Evolutionary conservation across 1,140 invertebrate genomes (phyloP), one percentile per base, ranked within the genome.

Genomic region (Homalodisca vitripennis): DNA sequence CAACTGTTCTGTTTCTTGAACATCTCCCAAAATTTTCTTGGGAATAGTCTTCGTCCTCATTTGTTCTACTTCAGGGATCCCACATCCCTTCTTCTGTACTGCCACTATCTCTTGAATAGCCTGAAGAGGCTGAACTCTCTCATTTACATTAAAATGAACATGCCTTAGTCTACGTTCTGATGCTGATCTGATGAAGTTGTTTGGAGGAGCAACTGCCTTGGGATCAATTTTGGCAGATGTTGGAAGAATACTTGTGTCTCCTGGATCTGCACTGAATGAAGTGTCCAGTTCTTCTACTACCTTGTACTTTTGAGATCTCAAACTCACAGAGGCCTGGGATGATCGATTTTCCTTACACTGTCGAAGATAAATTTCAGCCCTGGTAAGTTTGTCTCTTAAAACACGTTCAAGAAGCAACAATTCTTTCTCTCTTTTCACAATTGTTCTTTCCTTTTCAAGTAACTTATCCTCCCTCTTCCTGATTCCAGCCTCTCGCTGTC

Each of bases 241-340:
- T 3, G 82, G 76, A 26, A 84, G 75, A 51, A 85, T 79, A 72
- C 82, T 83, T 22, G 80, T 80, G 63, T 86, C 84, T 0, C 83
- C 84, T 29, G 78, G 77, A 73, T 84, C 84, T 2, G 83, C 83
- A n/a, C 83, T 84, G 67, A 84, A 75, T 10, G 83, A 84, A 72
- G 83, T 81, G 74, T 86, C 84, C 10, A 83, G 73, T 67, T 84
- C 82, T 73, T 84, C 80, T 69, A 82, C 81, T 0, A 80, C 77
- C 66, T 80, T 78, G 55, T 77, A 48, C 30, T 32, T 66, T 20
- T 51, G 14, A 1, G 46, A 48, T 30, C 48, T 63, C 2, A 20
- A 29, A 26, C 27, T 20, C 10, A 46, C 6, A 6, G 55, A 34
- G 1, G 24, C 41, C 3, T 41, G 24, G n/a, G 32, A 41, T 24